These are phyloP conservation scores for Diploptera punctata DNA, from an alignment of 2,888 invertebrate species.

Conservation along the genomic window DNA sequence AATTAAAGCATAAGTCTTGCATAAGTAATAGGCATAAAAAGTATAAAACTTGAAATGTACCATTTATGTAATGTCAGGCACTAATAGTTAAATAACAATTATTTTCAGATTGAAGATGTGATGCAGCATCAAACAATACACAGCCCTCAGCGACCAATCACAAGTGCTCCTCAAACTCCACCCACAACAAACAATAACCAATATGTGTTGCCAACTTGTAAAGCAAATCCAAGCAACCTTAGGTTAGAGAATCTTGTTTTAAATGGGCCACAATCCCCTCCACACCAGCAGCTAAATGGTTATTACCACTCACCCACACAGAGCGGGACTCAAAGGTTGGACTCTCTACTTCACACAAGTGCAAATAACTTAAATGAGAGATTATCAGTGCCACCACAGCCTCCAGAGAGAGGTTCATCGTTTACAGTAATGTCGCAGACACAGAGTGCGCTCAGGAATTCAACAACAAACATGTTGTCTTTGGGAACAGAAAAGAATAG, in stretches of 20 bases:
- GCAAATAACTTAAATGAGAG: constrained; percentile 9
- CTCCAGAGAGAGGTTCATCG: constrained; percentile 88
- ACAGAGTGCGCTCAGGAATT: constrained; percentile 56
- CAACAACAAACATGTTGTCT: constrained; percentile 46
- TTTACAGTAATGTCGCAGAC: constrained; percentile 82
- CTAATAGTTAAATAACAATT: too few relatives aligned
- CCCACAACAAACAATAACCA: constrained; percentile 26
- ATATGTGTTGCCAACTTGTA: constrained; percentile 43
- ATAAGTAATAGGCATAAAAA: too few relatives aligned
- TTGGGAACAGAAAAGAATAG: constrained; percentile 32
- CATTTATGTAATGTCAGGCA: too few relatives aligned
- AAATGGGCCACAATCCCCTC: constrained; percentile 52
- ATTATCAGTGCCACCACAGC: constrained; percentile 58
- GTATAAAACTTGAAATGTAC: too few relatives aligned
- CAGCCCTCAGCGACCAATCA: constrained; percentile 25
- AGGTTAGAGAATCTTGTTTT: constrained; percentile 54
- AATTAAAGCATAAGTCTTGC: too few relatives aligned
- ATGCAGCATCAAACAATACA: constrained; percentile 57
- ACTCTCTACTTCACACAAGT: constrained; percentile 42
- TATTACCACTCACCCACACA: constrained; percentile 22
- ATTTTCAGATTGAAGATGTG: constrained; percentile 54
- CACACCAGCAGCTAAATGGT: constrained; percentile 40
- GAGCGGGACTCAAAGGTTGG: constrained; percentile 45
- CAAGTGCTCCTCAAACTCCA: neutral
- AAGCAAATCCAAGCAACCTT: constrained; percentile 49